A percentile compares a stretch with the other conserved stretches of the same genome.
These are phyloP conservation scores for Hartigia nigra DNA, from an alignment of 2,888 invertebrate genomes.

Conservation along the genomic window DNA sequence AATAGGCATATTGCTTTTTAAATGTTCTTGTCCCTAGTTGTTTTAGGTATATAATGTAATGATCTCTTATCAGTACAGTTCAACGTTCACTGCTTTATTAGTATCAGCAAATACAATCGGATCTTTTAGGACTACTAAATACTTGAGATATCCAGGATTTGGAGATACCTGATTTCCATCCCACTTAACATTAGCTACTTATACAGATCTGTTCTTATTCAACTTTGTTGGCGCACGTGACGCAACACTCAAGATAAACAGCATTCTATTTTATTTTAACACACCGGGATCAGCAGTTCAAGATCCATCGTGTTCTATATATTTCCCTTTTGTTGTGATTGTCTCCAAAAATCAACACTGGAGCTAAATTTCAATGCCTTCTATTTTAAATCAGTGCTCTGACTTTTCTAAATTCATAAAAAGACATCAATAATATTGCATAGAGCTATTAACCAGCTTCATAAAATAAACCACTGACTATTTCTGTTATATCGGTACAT, in stretches of 20 bases:
- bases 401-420: neutral
- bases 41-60: neutral
- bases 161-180: neutral
- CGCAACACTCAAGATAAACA: neutral
- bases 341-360: neutral
- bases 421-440: neutral
- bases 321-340: neutral
- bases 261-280: neutral
- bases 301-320: neutral
- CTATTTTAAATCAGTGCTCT: neutral
- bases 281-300: neutral
- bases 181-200: neutral
- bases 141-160: neutral
- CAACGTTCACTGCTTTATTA: neutral
- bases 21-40: neutral
- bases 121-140: neutral
- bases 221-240: neutral
- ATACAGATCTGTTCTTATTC: neutral
- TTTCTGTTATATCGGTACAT: neutral
- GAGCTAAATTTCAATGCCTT: neutral
- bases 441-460: no score
- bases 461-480: no score
- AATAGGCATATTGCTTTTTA: neutral
- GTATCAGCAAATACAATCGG: neutral
- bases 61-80: neutral